Base-by-base conservation (phyloP, 1,140 invertebrate genomes). In the Cydia amplana region DNA sequence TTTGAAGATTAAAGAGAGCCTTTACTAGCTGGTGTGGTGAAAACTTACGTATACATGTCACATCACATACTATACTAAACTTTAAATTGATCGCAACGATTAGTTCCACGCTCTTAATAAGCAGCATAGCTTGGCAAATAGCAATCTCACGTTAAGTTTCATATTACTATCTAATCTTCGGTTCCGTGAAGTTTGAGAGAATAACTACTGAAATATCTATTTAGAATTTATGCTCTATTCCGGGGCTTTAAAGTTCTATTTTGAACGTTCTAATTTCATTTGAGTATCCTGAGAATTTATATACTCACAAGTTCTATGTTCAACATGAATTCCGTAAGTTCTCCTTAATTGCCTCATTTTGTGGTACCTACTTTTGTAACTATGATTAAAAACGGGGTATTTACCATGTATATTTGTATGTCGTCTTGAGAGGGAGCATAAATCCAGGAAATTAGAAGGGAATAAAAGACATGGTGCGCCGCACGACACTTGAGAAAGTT, bases 161-260 rank as follows among this genome's bases (percentile, higher is more conserved):
- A 67, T 32, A 67, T 67, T 67, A 67, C 25, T 67, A 67, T 67
- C 25, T 36, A 67, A 67, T 67, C 23, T 64, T 28, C 64, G 64
- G 16, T 32, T 32, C 1, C 23, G 28, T 36, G 28, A 67, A 36
- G 5, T 67, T 67, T 32, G 64, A n/a, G 25, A 67, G 25, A 67
- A 67, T n/a, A 67, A 67, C 64, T 67, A 9, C 18, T 23, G 18
- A 60, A 55, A 6, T 60, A 20, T 23, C 55, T 60, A 60, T 23
- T 51, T 60, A 20, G 55, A 60, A 23, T 60, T 60, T 5, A 20
- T 23, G 55, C 55, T 20, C 9, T 60, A 60, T 60, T 23, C 20
- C 7, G 2, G 7, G 5, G 55, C n/a, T 10, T 7, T 23, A 60
- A 60, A 60, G 55, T 60, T 60, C 7, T 20, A n/a, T 12, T 20